These are phyloP conservation scores for Danio rerio DNA, from an alignment of 2,113 vertebrate species.

Conservation along the genomic window GRCz12tu NC_133193.1:49211501-49212000, in stretches of 20 bases:
- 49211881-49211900: constrained; percentile 19
- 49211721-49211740: not conserved
- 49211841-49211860: constrained; percentile 35
- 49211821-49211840: constrained; percentile 16
- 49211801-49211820: not conserved
- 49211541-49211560: not conserved
- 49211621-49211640: not conserved
- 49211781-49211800: constrained; percentile 6
- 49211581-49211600: not conserved
- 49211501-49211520: no score
- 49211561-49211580: not conserved
- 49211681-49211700: not conserved
- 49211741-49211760: not conserved
- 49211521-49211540: no score
- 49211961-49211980: constrained; percentile 11
- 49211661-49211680: not conserved
- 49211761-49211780: constrained; percentile 43
- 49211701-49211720: not conserved
- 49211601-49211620: not conserved
- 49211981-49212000: constrained; percentile 10
- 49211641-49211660: not conserved
- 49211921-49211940: constrained; percentile 11
- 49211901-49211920: constrained; percentile 4
- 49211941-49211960: constrained; percentile 14
- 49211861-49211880: constrained; percentile 17